These are phyloP conservation scores for Tangara arthus DNA, from an alignment of 2,797 vertebrate genomes.

Conservation along the genomic window DNA sequence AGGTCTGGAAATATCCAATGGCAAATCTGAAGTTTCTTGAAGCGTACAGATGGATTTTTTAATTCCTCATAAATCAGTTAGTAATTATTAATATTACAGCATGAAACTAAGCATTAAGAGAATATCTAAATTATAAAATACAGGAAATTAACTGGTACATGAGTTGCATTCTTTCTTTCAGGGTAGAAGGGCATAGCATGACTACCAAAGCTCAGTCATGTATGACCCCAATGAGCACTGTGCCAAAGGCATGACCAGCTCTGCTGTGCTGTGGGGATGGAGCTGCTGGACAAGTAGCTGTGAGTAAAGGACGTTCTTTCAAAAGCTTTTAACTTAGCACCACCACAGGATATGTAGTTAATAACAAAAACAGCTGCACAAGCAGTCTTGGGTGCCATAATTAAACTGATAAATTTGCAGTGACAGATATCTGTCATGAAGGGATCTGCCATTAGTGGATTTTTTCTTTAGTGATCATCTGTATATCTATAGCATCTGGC, in stretches of 20 bases:
- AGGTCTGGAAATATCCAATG: constrained; percentile 50
- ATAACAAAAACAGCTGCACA: neutral
- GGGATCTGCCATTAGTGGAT: neutral
- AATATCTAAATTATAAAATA: neutral
- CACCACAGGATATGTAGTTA: neutral
- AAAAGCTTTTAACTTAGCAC: neutral
- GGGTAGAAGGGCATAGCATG: neutral
- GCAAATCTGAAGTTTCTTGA: constrained; percentile 41
- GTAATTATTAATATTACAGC: constrained; percentile 41
- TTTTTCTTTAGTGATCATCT: neutral
- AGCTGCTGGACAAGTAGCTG: neutral
- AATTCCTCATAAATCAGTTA: constrained; percentile 43
- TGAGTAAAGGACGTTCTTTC: neutral
- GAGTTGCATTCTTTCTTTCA: neutral
- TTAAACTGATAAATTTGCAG: constrained; percentile 1
- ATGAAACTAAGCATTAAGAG: neutral
- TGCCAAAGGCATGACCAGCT: neutral
- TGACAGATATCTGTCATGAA: neutral
- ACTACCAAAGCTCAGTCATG: neutral
- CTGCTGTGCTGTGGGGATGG: neutral
- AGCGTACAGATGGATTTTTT: constrained; percentile 29
- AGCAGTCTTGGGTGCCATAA: neutral
- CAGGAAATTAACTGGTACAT: neutral
- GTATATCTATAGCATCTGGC: neutral
- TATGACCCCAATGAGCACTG: neutral